A percentile compares a stretch with the other conserved stretches of the same genome.
Evolutionary conservation across 2,888 invertebrate species (phyloP).

Genomic region (Sinohyriopsis cumingii): DNA sequence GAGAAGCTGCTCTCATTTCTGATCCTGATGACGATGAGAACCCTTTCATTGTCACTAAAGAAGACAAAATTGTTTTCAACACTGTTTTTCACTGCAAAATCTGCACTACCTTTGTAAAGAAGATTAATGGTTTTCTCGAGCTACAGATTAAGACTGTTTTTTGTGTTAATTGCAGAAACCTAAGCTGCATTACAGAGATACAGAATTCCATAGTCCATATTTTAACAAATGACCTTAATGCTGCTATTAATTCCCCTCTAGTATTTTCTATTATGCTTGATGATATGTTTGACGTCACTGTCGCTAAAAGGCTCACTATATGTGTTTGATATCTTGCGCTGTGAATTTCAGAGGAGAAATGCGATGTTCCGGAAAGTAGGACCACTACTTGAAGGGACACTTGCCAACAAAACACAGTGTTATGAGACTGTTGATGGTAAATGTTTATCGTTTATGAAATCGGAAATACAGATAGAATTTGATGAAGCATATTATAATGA

Average conservation of each 20-base stretch:
- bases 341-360: conserved; percentile 12
- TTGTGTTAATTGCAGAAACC: too few species aligned
- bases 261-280: conserved; percentile 21
- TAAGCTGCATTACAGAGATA: conserved; percentile 24
- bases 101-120: conserved; percentile 8
- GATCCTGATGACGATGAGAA: too few species aligned
- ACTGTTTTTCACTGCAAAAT: conserved; percentile 16
- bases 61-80: conserved; percentile 7
- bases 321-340: conserved; percentile 13
- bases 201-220: conserved; percentile 9
- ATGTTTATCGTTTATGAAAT: conserved; percentile 7
- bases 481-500: conserved; percentile 1
- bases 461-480: background rate
- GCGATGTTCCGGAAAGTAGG: conserved; percentile 6
- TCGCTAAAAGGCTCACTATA: too few species aligned
- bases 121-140: conserved; percentile 10
- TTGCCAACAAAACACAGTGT: conserved; percentile 4
- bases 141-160: conserved; percentile 8
- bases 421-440: conserved; percentile 8
- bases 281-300: conserved; percentile 25
- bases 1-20: too few species aligned
- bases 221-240: conserved; percentile 6
- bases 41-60: background rate
- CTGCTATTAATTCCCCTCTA: conserved; percentile 8
- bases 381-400: conserved; percentile 11